These are phyloP conservation scores for Macroramphosus scolopax DNA, from an alignment of 2,797 vertebrate genomes.

Conservation along the genomic window DNA sequence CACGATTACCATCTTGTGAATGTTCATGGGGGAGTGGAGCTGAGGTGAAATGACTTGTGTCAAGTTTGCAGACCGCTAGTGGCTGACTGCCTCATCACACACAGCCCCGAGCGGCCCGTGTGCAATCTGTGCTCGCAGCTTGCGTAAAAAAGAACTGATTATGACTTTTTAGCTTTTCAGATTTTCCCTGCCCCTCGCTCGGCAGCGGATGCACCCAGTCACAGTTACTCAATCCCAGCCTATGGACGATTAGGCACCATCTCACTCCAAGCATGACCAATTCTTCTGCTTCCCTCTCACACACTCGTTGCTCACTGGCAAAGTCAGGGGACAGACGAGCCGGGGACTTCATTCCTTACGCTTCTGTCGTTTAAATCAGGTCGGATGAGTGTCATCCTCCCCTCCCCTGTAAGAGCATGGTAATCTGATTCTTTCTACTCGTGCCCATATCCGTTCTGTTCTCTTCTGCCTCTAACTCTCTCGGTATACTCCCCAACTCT, in stretches of 20 bases:
- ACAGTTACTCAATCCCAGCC: slow-evolving; percentile 60
- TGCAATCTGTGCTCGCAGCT: slow-evolving; percentile 13
- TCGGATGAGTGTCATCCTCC: slow-evolving; percentile 75
- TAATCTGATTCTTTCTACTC: slow-evolving; percentile 73
- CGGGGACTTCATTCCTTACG: slow-evolving; percentile 74
- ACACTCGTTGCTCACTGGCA: slow-evolving; percentile 35
- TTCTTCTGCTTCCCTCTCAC: slow-evolving; percentile 60
- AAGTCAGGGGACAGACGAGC: slow-evolving; percentile 69
- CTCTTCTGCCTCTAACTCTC: slow-evolving; percentile 43
- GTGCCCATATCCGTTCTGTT: slow-evolving; percentile 45
- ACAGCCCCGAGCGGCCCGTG: slow-evolving; percentile 30
- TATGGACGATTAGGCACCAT: slow-evolving; percentile 68
- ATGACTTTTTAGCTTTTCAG: slow-evolving; percentile 69
- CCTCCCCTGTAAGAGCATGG: slow-evolving; percentile 62
- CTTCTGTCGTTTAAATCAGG: slow-evolving; percentile 78
- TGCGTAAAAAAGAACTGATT: slow-evolving; percentile 46
- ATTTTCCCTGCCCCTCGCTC: slow-evolving; percentile 42
- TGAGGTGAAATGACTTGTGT: slow-evolving; percentile 74
- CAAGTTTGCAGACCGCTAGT: slow-evolving; percentile 52
- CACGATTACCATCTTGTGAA: slow-evolving; percentile 55
- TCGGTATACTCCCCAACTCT: slow-evolving; percentile 40
- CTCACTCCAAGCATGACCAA: slow-evolving; percentile 72
- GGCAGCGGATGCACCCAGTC: slow-evolving; percentile 54
- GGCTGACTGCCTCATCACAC: slow-evolving; percentile 53
- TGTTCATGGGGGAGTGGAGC: slow-evolving; percentile 58